phyloP scores from a whole-genome alignment of 2,797 vertebrate species.

The Cichlasoma orientale region DNA sequence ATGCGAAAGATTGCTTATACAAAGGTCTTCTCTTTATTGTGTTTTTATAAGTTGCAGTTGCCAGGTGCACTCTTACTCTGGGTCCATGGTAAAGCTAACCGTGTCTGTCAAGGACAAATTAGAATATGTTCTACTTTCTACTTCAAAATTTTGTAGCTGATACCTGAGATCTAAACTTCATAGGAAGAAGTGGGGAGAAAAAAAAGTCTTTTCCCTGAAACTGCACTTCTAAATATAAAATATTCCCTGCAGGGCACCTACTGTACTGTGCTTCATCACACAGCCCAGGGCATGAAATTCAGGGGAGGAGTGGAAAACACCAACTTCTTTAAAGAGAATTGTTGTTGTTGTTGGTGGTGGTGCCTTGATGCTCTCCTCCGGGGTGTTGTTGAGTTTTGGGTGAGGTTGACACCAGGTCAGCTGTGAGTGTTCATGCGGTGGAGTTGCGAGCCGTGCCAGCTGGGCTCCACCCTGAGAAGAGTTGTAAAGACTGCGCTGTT shows the following conservation, averaged over 20 bases:
- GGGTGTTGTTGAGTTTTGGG: slow-evolving; percentile 15
- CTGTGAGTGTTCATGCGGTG: background rate
- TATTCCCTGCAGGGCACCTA: background rate
- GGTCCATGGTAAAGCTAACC: background rate
- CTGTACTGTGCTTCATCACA: background rate
- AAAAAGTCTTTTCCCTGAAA: background rate
- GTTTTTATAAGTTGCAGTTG: background rate
- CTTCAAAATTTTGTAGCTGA: no score
- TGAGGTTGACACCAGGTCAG: slow-evolving; percentile 42
- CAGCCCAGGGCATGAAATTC: background rate
- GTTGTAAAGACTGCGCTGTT: background rate
- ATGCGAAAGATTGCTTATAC: background rate
- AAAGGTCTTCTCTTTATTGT: background rate
- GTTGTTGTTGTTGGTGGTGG: background rate
- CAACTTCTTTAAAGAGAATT: background rate
- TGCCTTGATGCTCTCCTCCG: slow-evolving; percentile 2
- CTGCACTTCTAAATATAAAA: background rate
- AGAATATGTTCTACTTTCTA: background rate
- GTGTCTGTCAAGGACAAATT: background rate
- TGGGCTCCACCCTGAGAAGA: slow-evolving; percentile 33
- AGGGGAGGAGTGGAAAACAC: background rate
- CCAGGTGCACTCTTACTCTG: background rate
- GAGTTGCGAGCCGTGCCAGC: background rate
- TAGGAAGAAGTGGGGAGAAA: background rate
- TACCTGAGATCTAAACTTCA: background rate